Evolutionary conservation across 2,113 vertebrate species (phyloP), one percentile per base, ranked within the genome.

Genomic region (Pseudorasbora parva): DNA sequence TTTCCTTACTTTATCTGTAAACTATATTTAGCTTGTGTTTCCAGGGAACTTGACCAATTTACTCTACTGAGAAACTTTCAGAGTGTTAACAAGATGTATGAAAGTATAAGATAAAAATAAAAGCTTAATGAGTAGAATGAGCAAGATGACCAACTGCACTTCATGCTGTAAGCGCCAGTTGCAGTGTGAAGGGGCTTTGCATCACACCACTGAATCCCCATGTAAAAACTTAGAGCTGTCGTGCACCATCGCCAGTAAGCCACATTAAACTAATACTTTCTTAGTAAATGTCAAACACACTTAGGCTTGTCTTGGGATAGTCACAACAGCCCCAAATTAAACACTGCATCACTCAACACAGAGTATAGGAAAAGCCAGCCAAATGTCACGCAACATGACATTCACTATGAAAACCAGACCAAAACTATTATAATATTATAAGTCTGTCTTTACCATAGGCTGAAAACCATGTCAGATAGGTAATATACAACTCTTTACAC

Each of bases 181-280:
- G 71, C 89, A 92, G 92, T 93, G 93, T 95, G 93, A 93, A 92
- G 88, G 85, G 90, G 90, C 90, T 90, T 84, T 71, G 86, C 96
- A 96, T 97, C 96, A 96, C 96, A 97, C 96, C 96, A 96, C 94
- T 94, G 89, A 95, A 95, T 93, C 94, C 90, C 85, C 95, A 94
- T 95, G 96, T 95, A 95, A 93, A 90, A 90, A 86, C 91, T 90
- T 93, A 89, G 88, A 92, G 90, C 84, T 88, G 89, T 93, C 93
- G 90, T 91, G 91, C 87, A 79, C 89, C 90, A 91, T 90, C 91
- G 88, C 85, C 91, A 89, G 84, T 90, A 84, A 81, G 89, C 85
- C 85, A 86, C 82, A 68, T 72, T 82, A 89, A 89, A 91, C 87
- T 85, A 77, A 79, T 84, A 87, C 71, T 75, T 68, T 17, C 72